Evolutionary conservation across 2,888 invertebrate genomes (phyloP).

Genomic region (Pandemis cinnamomeana): DNA sequence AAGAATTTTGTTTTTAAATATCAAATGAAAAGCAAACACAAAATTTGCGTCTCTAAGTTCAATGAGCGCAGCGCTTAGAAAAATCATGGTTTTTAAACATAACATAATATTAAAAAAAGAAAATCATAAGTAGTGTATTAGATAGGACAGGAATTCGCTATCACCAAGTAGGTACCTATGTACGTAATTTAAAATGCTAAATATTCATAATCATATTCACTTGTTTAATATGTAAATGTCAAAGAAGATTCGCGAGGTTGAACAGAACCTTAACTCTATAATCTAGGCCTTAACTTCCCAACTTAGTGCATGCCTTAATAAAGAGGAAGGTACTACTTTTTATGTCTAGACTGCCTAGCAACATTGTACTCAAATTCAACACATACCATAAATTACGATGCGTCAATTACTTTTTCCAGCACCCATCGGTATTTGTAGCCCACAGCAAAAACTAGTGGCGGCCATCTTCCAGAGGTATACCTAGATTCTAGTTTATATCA

Average conservation of each 20-base stretch:
- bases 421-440: conserved; percentile 24
- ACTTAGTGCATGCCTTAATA: background rate
- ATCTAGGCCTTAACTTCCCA: background rate
- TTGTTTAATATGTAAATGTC: background rate
- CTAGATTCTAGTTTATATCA: background rate
- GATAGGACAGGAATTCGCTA: no score
- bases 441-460: conserved; percentile 27
- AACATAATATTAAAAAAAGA: no score
- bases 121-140: no score
- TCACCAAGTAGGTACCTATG: no score
- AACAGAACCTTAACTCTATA: background rate
- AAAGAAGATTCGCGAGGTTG: background rate
- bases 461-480: conserved; percentile 20
- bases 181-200: no score
- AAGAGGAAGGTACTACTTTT: background rate
- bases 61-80: no score
- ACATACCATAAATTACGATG: conserved; percentile 33
- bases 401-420: conserved; percentile 23
- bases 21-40: no score
- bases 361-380: conserved; percentile 18
- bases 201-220: no score
- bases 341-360: background rate
- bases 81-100: no score
- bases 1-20: no score
- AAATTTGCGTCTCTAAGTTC: no score